Evolutionary conservation across 2,888 invertebrate genomes (phyloP).

Genomic region (Molorchus minor): DNA sequence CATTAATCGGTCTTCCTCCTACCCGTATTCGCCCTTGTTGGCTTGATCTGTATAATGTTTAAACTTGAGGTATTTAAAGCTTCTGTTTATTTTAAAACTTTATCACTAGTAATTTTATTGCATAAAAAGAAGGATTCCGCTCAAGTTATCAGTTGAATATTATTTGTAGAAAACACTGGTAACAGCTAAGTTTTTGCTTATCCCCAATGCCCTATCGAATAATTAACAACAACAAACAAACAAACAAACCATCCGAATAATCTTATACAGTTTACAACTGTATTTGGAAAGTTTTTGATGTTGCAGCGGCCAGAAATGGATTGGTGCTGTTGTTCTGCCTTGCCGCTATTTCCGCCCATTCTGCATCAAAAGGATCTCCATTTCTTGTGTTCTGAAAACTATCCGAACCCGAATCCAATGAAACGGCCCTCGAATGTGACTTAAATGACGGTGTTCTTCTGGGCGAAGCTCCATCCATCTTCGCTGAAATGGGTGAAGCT

Average conservation of each 20-base stretch:
- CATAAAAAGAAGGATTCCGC: too few relatives aligned
- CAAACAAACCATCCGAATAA: conserved; percentile 4
- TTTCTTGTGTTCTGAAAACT: conserved; percentile 47
- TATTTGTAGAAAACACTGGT: background rate
- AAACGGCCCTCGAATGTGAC: conserved; percentile 66
- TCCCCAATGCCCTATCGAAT: background rate
- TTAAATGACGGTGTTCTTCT: conserved; percentile 66
- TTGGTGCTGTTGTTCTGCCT: conserved; percentile 68
- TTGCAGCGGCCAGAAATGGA: conserved; percentile 67
- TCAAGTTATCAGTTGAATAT: too few relatives aligned
- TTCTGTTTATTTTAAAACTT: background rate
- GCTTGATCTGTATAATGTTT: too few relatives aligned
- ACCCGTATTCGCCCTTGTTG: too few relatives aligned
- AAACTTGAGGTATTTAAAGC: background rate
- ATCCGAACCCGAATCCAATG: conserved; percentile 64
- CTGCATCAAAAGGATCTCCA: conserved; percentile 83
- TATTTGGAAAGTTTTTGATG: conserved; percentile 69
- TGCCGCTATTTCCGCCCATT: conserved; percentile 78
- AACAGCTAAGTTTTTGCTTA: background rate
- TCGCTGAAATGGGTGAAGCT: conserved; percentile 59
- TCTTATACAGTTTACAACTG: conserved; percentile 65
- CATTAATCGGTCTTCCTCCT: too few relatives aligned
- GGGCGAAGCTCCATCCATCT: conserved; percentile 61
- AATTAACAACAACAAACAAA: conserved; percentile 33
- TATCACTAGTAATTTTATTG: too few relatives aligned